Evolutionary conservation across 2,113 vertebrate species (phyloP).

Genomic region (Dipodomys ordii): DNA sequence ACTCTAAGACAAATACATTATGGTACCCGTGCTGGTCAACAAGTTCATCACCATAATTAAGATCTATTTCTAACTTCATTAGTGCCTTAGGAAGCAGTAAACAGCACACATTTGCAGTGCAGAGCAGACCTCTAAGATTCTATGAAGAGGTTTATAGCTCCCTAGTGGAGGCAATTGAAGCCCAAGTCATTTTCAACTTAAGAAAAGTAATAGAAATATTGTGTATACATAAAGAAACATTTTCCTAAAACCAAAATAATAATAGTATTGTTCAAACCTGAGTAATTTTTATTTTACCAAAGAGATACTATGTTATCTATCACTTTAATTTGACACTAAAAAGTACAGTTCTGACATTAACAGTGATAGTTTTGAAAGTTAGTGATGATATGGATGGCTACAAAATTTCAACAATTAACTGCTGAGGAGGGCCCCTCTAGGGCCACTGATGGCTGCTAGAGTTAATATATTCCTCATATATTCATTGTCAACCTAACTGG

Average conservation of each 20-base stretch:
- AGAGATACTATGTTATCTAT: background rate
- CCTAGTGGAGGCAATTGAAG: background rate
- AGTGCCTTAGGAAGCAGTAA: conserved; percentile 23
- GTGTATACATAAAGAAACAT: background rate
- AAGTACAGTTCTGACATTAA: conserved; percentile 1
- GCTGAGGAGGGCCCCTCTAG: background rate
- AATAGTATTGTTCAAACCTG: background rate
- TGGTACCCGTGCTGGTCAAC: background rate
- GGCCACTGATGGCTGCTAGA: background rate
- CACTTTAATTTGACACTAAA: conserved; percentile 39
- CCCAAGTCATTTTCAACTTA: background rate
- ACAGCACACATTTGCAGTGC: background rate
- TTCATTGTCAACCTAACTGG: background rate
- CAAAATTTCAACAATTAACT: conserved; percentile 35
- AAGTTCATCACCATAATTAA: conserved; percentile 41
- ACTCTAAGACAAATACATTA: background rate
- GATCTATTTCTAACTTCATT: background rate
- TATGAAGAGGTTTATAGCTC: background rate
- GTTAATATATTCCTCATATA: background rate
- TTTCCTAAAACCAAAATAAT: conserved; percentile 42
- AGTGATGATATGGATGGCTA: background rate
- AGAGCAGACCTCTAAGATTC: background rate
- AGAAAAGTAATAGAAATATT: conserved; percentile 31
- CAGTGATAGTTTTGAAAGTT: background rate
- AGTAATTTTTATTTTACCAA: conserved; percentile 19